Conservation (phyloP, 2,888 invertebrate genomes). For the Acanthosepion lycidas region DNA sequence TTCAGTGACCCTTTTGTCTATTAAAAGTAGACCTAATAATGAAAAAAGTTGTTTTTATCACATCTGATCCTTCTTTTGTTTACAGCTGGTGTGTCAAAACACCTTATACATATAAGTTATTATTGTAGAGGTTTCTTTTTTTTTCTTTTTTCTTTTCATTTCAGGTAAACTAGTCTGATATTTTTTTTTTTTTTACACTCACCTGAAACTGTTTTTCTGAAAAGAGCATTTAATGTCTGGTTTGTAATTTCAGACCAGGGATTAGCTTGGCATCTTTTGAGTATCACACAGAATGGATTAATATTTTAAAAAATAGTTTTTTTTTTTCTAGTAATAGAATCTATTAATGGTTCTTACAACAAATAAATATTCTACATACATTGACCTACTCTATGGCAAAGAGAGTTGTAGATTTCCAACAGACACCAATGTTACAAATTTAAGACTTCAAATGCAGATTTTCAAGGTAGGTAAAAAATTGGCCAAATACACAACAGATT, state of each 20-base stretch:
- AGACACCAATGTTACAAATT: not conserved
- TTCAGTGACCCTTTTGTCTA: not conserved
- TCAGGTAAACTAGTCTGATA: not conserved
- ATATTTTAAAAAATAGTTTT: not conserved
- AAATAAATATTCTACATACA: not conserved
- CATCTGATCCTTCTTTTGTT: slow-evolving; percentile 2
- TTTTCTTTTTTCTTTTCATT: too few relatives aligned
- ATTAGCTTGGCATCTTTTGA: not conserved
- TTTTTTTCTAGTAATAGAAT: not conserved
- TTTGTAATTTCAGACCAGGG: not conserved
- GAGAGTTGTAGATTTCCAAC: not conserved
- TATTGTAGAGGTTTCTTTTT: not conserved
- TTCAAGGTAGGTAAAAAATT: too few relatives aligned
- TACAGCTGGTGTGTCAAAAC: not conserved
- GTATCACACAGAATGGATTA: not conserved
- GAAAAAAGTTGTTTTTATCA: not conserved
- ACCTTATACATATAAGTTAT: not conserved
- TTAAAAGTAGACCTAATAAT: not conserved
- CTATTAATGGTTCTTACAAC: not conserved
- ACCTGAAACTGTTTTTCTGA: not conserved
- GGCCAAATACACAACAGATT: too few relatives aligned
- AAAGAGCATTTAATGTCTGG: not conserved
- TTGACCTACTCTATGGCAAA: not conserved
- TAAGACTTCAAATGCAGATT: too few relatives aligned
- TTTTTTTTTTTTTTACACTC: not conserved